These are phyloP conservation scores for Thalassaphorura encarpata DNA, from an alignment of 1,140 invertebrate species.

Conservation along the genomic window DNA sequence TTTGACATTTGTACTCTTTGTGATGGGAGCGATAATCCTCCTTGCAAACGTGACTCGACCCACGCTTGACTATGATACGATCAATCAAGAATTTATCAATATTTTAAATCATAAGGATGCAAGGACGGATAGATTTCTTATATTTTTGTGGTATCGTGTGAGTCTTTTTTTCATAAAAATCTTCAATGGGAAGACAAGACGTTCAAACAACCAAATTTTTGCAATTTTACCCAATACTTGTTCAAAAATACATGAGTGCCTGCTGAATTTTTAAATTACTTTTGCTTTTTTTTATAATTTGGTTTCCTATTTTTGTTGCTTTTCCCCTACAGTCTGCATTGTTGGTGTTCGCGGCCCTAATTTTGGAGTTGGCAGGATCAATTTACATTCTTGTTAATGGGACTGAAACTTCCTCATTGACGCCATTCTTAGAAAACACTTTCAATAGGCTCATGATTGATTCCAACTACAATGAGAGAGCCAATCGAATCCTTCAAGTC, in stretches of 20 bases:
- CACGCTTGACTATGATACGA: conserved; percentile 8
- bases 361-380: conserved; percentile 59
- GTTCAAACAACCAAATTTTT: too few species aligned
- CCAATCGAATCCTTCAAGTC: conserved; percentile 53
- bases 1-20: conserved; percentile 22
- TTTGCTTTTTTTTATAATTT: background rate
- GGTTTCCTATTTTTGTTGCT: too few species aligned
- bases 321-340: conserved; percentile 19
- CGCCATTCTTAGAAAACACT: conserved; percentile 56
- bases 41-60: conserved; percentile 18
- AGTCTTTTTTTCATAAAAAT: background rate
- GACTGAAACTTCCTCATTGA: conserved; percentile 62
- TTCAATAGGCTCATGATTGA: conserved; percentile 60
- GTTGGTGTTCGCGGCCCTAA: conserved; percentile 47
- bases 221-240: too few species aligned
- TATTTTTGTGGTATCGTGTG: conserved; percentile 24
- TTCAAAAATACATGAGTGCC: too few species aligned
- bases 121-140: conserved; percentile 18
- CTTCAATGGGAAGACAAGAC: too few species aligned
- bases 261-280: too few species aligned
- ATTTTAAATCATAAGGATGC: conserved; percentile 12
- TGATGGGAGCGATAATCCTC: conserved; percentile 25
- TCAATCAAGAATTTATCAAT: conserved; percentile 12
- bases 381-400: conserved; percentile 67
- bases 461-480: conserved; percentile 49